Evolutionary conservation across 1,140 invertebrate species (phyloP).

Genomic region (Brachionus asplanchnoidis): DNA sequence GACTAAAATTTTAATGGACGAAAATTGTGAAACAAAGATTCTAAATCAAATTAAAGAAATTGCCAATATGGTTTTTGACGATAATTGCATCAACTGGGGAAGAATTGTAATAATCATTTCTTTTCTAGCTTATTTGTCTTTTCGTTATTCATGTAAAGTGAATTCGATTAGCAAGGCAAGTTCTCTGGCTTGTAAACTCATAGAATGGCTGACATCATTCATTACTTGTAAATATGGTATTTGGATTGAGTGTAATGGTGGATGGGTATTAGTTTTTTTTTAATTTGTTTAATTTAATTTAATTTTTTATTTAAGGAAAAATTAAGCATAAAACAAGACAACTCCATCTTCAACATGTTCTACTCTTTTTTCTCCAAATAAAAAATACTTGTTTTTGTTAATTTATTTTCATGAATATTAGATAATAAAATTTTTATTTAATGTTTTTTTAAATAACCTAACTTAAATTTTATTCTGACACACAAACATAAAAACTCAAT

Average conservation of each 20-base stretch:
- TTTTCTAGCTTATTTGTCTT: slow-evolving; percentile 1
- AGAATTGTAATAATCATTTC: neutral
- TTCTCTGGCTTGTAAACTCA: slow-evolving; percentile 10
- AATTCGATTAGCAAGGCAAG: slow-evolving; percentile 13
- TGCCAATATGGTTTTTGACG: slow-evolving; percentile 14
- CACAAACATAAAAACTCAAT: neutral
- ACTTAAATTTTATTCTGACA: neutral
- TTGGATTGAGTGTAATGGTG: slow-evolving; percentile 29
- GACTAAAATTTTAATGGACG: neutral
- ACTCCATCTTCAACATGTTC: neutral
- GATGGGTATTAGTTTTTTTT: slow-evolving; percentile 2
- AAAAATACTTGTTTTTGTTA: neutral
- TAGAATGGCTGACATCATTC: neutral
- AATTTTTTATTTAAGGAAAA: neutral
- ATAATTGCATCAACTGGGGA: slow-evolving; percentile 25
- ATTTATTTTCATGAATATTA: neutral
- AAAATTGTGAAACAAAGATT: slow-evolving; percentile 1
- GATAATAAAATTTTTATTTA: neutral
- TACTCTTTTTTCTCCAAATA: slow-evolving; percentile 7
- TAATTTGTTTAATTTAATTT: neutral
- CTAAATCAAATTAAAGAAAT: neutral
- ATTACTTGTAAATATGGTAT: slow-evolving; percentile 35
- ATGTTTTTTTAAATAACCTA: neutral
- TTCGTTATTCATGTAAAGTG: slow-evolving; percentile 7
- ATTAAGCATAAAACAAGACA: slow-evolving; percentile 1